Conservation (phyloP, 2,888 invertebrate species). For the Cordylochernes scorpioides region DNA sequence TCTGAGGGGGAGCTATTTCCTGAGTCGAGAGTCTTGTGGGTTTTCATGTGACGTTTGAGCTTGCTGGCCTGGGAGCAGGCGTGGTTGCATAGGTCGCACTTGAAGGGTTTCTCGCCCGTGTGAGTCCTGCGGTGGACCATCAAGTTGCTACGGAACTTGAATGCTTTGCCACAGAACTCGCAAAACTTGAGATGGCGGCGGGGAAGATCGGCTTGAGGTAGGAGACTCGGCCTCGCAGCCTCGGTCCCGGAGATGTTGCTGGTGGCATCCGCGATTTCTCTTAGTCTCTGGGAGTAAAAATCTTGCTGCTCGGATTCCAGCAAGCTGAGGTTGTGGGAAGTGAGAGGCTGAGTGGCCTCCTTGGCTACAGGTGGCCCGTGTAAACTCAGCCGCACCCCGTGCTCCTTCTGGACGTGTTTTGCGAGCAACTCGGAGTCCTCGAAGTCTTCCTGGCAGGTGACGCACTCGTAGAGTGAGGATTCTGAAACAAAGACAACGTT, state of each 20-base stretch:
- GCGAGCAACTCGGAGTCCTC: too few relatives aligned
- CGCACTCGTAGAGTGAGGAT: too few relatives aligned
- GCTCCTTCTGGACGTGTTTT: too few relatives aligned
- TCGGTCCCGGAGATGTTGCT: slow-evolving; percentile 28
- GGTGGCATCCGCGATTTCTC: slow-evolving; percentile 62
- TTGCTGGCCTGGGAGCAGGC: slow-evolving; percentile 68
- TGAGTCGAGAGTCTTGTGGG: slow-evolving; percentile 30
- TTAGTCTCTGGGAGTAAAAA: slow-evolving; percentile 97
- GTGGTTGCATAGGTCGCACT: slow-evolving; percentile 69
- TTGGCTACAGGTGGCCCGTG: too few relatives aligned
- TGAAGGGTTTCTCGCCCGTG: slow-evolving; percentile 53
- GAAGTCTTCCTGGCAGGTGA: too few relatives aligned
- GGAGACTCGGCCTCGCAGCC: slow-evolving; percentile 54
- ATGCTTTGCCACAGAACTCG: slow-evolving; percentile 77
- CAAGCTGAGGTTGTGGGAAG: too few relatives aligned
- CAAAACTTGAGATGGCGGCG: slow-evolving; percentile 31
- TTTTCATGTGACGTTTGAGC: slow-evolving; percentile 69
- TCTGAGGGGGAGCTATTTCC: slow-evolving; percentile 8
- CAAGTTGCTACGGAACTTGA: slow-evolving; percentile 71
- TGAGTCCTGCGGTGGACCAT: slow-evolving; percentile 61
- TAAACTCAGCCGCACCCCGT: too few relatives aligned
- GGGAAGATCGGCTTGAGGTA: slow-evolving; percentile 15
- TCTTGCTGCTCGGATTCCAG: too few relatives aligned
- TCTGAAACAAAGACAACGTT: too few relatives aligned
- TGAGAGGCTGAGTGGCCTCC: too few relatives aligned